A percentile compares a stretch with the other conserved stretches of the same genome.
phyloP scores from a whole-genome alignment of 2,797 vertebrate species.

The Pachyuromys duprasi region DNA sequence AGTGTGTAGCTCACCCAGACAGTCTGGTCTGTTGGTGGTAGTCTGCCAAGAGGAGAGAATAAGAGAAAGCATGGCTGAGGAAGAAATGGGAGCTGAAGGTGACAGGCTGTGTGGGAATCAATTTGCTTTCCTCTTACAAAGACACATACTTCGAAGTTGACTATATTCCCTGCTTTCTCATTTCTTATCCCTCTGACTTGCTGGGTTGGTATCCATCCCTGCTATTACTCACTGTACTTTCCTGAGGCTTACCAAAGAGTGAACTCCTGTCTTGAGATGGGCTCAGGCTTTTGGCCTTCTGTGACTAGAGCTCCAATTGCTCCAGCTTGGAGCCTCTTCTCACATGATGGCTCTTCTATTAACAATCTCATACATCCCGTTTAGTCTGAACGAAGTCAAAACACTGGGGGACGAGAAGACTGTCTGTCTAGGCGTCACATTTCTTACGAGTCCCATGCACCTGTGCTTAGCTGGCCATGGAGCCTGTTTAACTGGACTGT shows the following conservation, averaged over 20 bases:
- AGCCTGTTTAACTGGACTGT: not conserved
- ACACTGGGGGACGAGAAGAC: not conserved
- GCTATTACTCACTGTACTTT: not conserved
- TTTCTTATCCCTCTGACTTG: not conserved
- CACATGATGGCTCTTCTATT: not conserved
- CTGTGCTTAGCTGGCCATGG: not conserved
- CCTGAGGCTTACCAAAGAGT: not conserved
- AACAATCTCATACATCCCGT: not conserved
- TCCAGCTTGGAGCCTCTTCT: not conserved
- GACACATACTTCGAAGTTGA: not conserved
- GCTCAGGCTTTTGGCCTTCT: not conserved
- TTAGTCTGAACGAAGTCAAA: constrained; percentile 25
- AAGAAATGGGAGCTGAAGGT: constrained; percentile 51
- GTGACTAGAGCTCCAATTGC: not conserved
- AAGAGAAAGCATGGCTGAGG: constrained; percentile 22
- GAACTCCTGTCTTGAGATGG: not conserved
- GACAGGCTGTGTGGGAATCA: constrained; percentile 36
- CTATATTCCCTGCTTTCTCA: not conserved
- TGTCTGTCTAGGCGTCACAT: not conserved
- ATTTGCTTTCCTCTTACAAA: constrained; percentile 13
- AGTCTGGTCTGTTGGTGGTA: constrained; percentile 16
- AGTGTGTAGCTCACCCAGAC: constrained; percentile 39
- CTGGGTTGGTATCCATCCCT: not conserved
- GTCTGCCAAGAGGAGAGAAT: constrained; percentile 34
- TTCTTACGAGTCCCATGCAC: not conserved